Conservation (phyloP, 2,113 vertebrate species). For the Scopus umbretta region DNA sequence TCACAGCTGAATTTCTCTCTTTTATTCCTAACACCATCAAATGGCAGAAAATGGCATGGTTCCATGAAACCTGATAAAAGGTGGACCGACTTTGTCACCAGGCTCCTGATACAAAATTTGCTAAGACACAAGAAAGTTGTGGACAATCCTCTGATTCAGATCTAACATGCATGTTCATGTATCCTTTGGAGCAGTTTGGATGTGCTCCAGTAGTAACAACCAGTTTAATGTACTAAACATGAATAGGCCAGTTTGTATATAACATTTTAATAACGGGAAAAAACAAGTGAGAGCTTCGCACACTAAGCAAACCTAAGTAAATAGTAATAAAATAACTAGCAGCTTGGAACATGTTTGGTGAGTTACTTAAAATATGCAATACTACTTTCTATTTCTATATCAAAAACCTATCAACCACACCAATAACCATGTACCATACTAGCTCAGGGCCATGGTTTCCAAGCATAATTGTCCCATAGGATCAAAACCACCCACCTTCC, state of each 20-base stretch:
- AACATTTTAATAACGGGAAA: background rate
- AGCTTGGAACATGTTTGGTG: background rate
- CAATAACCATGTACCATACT: background rate
- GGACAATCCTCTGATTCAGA: background rate
- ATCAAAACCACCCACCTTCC: background rate
- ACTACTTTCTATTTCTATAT: background rate
- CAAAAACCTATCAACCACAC: background rate
- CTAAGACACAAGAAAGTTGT: background rate
- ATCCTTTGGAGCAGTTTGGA: background rate
- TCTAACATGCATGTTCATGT: background rate
- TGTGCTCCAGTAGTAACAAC: background rate
- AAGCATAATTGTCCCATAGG: background rate
- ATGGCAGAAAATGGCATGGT: background rate
- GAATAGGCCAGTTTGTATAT: background rate
- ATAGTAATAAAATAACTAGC: background rate
- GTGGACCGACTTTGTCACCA: background rate
- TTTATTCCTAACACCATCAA: background rate
- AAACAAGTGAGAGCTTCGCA: background rate
- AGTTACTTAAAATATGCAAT: background rate
- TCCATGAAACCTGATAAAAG: background rate
- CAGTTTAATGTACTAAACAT: background rate
- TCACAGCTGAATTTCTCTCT: background rate
- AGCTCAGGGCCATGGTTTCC: background rate
- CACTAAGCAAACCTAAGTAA: background rate
- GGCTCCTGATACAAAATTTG: background rate